A percentile compares a stretch with the other conserved stretches of the same genome.
Evolutionary conservation across 2,797 vertebrate genomes (phyloP).

Genomic region (Amblyraja radiata): DNA sequence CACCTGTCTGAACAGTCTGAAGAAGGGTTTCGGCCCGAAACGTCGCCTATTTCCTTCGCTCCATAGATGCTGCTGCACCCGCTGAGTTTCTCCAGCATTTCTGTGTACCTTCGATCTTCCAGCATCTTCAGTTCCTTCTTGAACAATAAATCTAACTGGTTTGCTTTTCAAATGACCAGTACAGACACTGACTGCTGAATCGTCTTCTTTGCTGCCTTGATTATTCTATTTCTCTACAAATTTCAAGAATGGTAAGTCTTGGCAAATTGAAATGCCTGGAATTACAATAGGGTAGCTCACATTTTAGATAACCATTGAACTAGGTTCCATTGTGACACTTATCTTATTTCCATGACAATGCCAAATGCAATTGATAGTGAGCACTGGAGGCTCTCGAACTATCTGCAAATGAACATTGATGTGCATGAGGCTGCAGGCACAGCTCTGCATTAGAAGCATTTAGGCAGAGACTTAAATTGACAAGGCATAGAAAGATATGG

Average conservation of each 20-base stretch:
- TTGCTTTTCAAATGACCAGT: no score
- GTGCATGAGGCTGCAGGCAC: conserved; percentile 46
- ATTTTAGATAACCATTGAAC: background rate
- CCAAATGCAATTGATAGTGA: background rate
- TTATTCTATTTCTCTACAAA: background rate
- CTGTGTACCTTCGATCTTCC: no score
- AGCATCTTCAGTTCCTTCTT: no score
- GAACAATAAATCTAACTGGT: no score
- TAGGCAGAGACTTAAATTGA: no score
- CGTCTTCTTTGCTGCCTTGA: background rate
- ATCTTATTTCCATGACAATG: background rate
- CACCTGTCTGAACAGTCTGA: background rate
- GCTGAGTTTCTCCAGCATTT: no score
- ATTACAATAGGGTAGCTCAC: background rate
- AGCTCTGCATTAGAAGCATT: background rate
- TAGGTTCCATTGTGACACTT: background rate
- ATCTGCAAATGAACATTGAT: conserved; percentile 38
- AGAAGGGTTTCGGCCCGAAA: no score
- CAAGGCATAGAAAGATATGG: no score
- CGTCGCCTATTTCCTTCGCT: no score
- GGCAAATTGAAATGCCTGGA: background rate
- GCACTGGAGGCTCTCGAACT: background rate
- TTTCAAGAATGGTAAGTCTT: background rate
- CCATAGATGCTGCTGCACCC: no score
- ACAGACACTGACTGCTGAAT: no score